Evolutionary conservation across 2,797 vertebrate genomes (phyloP).

Genomic region (Hypotaenidia philippensis): DNA sequence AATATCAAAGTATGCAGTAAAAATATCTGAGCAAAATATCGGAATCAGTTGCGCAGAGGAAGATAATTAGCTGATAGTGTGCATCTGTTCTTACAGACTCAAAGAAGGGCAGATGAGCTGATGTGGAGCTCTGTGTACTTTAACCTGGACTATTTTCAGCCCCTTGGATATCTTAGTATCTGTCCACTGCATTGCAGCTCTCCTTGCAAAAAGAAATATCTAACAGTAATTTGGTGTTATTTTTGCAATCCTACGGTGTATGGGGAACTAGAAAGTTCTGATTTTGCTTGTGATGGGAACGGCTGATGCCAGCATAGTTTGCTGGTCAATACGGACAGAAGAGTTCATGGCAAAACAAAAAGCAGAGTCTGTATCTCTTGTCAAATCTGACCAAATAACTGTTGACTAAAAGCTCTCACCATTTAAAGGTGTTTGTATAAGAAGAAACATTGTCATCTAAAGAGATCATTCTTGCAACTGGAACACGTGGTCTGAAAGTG

Average conservation of each 20-base stretch:
- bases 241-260: neutral
- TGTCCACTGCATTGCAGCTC: conserved; percentile 42
- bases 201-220: neutral
- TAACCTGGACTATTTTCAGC: conserved; percentile 57
- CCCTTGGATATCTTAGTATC: neutral
- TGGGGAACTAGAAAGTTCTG: neutral
- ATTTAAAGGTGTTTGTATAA: neutral
- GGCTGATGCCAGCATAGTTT: neutral
- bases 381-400: neutral
- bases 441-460: neutral
- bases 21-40: conserved; percentile 56
- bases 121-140: conserved; percentile 24
- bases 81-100: conserved; percentile 32
- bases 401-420: neutral
- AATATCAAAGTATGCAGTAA: conserved; percentile 63
- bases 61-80: conserved; percentile 57
- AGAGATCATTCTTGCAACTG: neutral
- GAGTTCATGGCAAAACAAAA: neutral
- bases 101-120: conserved; percentile 41
- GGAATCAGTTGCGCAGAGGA: conserved; percentile 20
- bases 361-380: neutral
- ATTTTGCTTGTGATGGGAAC: neutral
- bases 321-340: neutral
- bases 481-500: rapidly evolving
- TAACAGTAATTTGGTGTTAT: neutral